Base-by-base conservation (phyloP, 2,888 invertebrate species). In the Octonoba sinensis region DNA sequence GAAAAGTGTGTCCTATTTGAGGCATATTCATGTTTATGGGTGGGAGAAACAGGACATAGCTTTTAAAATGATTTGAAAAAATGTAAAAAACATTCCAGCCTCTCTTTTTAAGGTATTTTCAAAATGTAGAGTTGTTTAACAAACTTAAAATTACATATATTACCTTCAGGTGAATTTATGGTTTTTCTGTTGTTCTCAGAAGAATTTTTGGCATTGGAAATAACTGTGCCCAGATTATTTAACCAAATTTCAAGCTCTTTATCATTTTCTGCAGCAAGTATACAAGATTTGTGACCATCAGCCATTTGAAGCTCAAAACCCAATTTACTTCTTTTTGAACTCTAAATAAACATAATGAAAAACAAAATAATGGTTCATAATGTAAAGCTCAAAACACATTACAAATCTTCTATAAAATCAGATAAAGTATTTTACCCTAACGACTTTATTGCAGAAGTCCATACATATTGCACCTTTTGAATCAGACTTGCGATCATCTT, bases 381-480 rank as follows among this genome's bases (percentile, higher is more conserved):
- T 11, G 22, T 59, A 59, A 11, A 20, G 22, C 16, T 18, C 1
- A 4, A 12, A 59, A 24, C 22, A 59, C 20, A 22, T 12, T 22
- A 18, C 56, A 1, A 59, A 22, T 59, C 24, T 59, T 24, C 11
- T 15, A 59, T 13, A 59, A 59, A 20, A 22, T 1, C 8, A 13
- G 20, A 24, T 22, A 20, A 54, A 6, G 8, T 54, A 54, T 54
- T 54, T 54, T 89, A 94, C 94, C 91, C 93, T 93, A 78, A 94
- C 92, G 86, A 96, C 95, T 88, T 96, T 95, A 1, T 93, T 93
- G 87, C 96, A 96, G 90, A 96, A 95, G 88, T 97, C 96, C 93
- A 97, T 94, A 85, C 95, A 96, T 88, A 97, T 94, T 49, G 96
- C 94, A 85, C 95, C 93, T 90, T 96, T 96, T 0, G 95, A 94